A percentile compares a stretch with the other conserved stretches of the same genome.
Evolutionary conservation across 2,113 vertebrate genomes (phyloP).

Genomic region (Hemibagrus wyckioides): DNA sequence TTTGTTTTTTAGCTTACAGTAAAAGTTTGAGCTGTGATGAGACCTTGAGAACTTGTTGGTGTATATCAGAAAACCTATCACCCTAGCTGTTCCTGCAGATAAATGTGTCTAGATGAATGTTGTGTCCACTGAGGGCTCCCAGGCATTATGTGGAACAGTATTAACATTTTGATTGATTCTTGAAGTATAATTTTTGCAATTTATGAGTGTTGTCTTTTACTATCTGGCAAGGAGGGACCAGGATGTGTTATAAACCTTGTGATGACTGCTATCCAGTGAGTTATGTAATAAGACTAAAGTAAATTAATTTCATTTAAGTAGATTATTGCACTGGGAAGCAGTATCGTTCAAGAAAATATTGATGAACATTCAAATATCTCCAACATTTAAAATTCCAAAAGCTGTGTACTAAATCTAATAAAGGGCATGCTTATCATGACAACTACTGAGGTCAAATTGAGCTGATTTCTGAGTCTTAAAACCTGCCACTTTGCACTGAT

Average conservation of each 20-base stretch:
- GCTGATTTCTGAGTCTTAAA: not conserved
- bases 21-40: no score
- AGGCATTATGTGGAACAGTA: not conserved
- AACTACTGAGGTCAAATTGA: not conserved
- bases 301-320: not conserved
- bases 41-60: no score
- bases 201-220: not conserved
- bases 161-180: constrained; percentile 5
- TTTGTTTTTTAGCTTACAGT: no score
- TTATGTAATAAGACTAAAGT: not conserved
- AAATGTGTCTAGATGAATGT: not conserved
- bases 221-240: not conserved
- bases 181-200: not conserved
- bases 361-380: not conserved
- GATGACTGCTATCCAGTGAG: no score
- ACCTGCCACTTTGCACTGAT: no score
- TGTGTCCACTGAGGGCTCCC: not conserved
- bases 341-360: not conserved
- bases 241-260: not conserved
- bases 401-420: not conserved
- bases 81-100: not conserved
- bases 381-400: not conserved
- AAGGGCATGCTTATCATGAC: not conserved
- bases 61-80: not conserved
- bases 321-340: not conserved